Evolutionary conservation across 2,113 vertebrate genomes (phyloP).

Genomic region (Notarius lentiginosus): DNA sequence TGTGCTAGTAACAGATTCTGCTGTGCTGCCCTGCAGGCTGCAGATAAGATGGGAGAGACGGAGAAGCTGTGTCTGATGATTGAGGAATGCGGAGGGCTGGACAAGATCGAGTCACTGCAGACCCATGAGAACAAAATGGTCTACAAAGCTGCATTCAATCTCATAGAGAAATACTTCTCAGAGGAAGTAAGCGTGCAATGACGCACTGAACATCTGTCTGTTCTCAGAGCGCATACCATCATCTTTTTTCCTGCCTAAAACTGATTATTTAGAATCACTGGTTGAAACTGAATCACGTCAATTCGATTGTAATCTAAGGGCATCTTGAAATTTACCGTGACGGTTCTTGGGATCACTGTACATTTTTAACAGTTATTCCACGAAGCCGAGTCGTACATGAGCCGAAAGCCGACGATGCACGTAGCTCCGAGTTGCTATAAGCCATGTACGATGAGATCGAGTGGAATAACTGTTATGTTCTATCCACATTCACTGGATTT

Average conservation of each 20-base stretch:
- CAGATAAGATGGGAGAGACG: conserved; percentile 79
- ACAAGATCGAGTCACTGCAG: conserved; percentile 88
- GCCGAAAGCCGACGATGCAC: no score
- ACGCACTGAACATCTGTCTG: background rate
- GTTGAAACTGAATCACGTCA: background rate
- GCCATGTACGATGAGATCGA: no score
- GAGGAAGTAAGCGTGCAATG: conserved; percentile 73
- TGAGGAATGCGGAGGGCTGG: conserved; percentile 86
- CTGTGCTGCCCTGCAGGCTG: conserved; percentile 70
- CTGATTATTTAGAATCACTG: background rate
- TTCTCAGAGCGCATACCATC: background rate
- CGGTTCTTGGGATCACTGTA: background rate
- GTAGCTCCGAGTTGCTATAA: no score
- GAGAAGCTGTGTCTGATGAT: conserved; percentile 86
- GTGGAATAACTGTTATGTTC: no score
- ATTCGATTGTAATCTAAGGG: background rate
- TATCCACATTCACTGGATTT: no score
- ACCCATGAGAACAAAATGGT: conserved; percentile 83
- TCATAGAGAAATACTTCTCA: conserved; percentile 90
- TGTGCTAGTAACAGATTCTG: background rate
- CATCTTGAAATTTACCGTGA: background rate
- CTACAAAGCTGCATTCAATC: conserved; percentile 79
- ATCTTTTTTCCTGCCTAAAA: background rate
- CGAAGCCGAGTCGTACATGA: no score
- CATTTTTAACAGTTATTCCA: background rate